These are phyloP conservation scores for Yasuhikotakia modesta DNA, from an alignment of 2,797 vertebrate genomes.

Conservation along the genomic window DNA sequence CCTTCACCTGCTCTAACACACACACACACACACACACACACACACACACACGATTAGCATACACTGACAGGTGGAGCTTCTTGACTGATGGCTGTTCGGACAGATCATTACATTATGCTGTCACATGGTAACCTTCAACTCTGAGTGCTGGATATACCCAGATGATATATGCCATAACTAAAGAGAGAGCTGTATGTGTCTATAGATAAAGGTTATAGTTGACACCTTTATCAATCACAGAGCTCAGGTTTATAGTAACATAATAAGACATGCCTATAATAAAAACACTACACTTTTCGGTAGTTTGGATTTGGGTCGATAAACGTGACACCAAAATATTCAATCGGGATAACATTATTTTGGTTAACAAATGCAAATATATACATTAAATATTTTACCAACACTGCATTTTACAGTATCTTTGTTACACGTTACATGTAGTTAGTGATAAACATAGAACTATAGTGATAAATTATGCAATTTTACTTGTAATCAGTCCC, in stretches of 20 bases:
- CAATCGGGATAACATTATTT: background rate
- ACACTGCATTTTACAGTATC: no score
- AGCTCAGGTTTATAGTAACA: background rate
- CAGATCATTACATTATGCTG: constrained; percentile 37
- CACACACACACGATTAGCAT: constrained; percentile 51
- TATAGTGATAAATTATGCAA: no score
- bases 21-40: background rate
- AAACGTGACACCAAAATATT: no score
- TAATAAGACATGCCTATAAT: constrained; percentile 17
- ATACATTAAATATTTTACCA: background rate
- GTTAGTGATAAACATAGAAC: no score
- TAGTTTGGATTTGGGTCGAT: no score
- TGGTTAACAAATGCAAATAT: background rate
- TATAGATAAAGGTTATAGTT: background rate
- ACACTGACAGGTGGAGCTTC: constrained; percentile 23
- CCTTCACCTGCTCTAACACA: constrained; percentile 9
- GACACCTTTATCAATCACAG: constrained; percentile 16
- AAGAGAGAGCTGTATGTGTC: background rate
- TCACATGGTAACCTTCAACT: constrained; percentile 36
- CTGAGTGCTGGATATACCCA: background rate
- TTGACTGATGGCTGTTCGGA: constrained; percentile 59
- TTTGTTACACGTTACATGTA: no score
- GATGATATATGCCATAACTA: constrained; percentile 6
- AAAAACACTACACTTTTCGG: no score
- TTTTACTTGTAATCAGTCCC: no score